Evolutionary conservation across 2,888 invertebrate species (phyloP).

Genomic region (Selenia dentaria): DNA sequence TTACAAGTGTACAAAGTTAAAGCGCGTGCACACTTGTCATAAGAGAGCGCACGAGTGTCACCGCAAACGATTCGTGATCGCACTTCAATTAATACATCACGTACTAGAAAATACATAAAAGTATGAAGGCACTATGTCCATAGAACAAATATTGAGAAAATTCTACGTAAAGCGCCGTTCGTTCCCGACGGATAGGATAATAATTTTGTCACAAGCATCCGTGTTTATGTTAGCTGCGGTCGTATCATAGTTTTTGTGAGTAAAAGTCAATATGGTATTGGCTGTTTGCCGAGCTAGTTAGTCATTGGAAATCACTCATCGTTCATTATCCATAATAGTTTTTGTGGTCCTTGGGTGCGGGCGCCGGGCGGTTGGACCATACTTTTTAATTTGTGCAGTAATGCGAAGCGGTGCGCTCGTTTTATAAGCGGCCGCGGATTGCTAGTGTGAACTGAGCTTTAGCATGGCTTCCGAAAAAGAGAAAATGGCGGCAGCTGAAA

Average conservation of each 20-base stretch:
- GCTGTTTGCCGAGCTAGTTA: conserved; percentile 65
- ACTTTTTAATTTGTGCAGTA: conserved; percentile 50
- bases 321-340: conserved; percentile 55
- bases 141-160: conserved; percentile 43
- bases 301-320: conserved; percentile 66
- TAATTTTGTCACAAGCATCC: conserved; percentile 44
- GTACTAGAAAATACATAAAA: conserved; percentile 52
- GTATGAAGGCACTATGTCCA: conserved; percentile 36
- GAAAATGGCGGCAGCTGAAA: conserved; percentile 77
- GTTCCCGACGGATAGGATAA: conserved; percentile 37
- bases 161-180: conserved; percentile 32
- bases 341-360: conserved; percentile 56
- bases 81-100: conserved; percentile 57
- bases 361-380: conserved; percentile 34
- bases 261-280: conserved; percentile 65
- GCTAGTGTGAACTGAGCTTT: conserved; percentile 51
- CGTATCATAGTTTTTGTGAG: conserved; percentile 48
- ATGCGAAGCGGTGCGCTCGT: conserved; percentile 62
- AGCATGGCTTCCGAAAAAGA: conserved; percentile 77
- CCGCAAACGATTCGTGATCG: conserved; percentile 49
- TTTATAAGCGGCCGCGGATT: conserved; percentile 54
- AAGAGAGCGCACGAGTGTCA: conserved; percentile 36
- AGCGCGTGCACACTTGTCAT: not conserved
- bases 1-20: not conserved
- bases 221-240: conserved; percentile 47